These are phyloP conservation scores for Harpagus bidentatus DNA, from an alignment of 2,113 vertebrate species.

Conservation along the genomic window DNA sequence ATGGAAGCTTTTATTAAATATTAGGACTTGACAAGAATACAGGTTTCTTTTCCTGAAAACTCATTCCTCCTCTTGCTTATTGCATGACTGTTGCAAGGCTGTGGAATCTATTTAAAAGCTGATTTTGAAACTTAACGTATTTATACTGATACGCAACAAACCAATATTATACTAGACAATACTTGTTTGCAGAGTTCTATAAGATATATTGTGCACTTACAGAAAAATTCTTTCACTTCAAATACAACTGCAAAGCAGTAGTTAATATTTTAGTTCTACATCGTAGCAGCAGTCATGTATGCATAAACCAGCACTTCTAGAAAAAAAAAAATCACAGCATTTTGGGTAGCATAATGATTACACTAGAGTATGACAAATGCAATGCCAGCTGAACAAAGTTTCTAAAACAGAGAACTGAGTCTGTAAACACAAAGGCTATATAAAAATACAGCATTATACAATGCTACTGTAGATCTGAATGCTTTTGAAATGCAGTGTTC, in stretches of 20 bases:
- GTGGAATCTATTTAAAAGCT: neutral
- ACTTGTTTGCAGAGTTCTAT: neutral
- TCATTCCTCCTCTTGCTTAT: constrained; percentile 9
- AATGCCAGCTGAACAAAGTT: neutral
- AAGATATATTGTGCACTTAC: neutral
- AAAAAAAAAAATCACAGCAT: neutral
- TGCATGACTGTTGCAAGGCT: constrained; percentile 13
- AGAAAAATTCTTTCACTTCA: constrained; percentile 22
- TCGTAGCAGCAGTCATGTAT: constrained; percentile 4
- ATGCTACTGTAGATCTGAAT: neutral
- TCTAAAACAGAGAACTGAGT: neutral
- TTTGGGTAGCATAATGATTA: constrained; percentile 32
- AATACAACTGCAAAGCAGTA: constrained; percentile 39
- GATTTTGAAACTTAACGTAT: constrained; percentile 14
- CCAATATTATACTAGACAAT: neutral
- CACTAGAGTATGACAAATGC: constrained; percentile 12
- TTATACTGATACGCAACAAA: constrained; percentile 11
- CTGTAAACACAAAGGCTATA: constrained; percentile 5
- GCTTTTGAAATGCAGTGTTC: constrained; percentile 18
- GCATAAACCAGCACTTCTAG: constrained; percentile 29
- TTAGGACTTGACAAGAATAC: neutral
- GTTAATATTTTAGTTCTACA: constrained; percentile 37
- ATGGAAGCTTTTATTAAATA: constrained; percentile 3
- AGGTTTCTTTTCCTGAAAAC: constrained; percentile 7
- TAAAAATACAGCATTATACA: constrained; percentile 9